A percentile compares a stretch with the other conserved stretches of the same genome.
Conservation (phyloP, 2,113 vertebrate species). For the Pitta sordida region DNA sequence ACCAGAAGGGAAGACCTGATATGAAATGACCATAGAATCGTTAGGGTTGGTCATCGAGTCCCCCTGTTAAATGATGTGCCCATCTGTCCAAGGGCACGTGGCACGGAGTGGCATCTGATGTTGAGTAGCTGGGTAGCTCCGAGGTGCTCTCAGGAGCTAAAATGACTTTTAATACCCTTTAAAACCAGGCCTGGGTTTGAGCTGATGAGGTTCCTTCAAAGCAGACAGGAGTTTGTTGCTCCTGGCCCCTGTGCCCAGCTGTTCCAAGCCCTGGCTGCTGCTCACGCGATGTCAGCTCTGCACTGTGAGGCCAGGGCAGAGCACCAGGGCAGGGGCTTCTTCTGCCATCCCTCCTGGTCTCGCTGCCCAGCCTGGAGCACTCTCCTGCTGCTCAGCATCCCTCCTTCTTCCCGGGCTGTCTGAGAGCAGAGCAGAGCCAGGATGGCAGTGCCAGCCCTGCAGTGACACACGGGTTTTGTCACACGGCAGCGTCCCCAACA, state of each 20-base stretch:
- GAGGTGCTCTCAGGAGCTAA: not conserved
- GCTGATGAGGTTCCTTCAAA: not conserved
- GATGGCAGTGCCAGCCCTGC: fast-evolving
- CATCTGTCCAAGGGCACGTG: fast-evolving
- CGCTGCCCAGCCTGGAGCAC: not conserved
- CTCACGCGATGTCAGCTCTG: not conserved
- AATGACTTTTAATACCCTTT: not conserved
- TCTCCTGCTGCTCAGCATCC: not conserved
- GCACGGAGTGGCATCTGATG: not conserved
- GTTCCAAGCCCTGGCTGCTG: not conserved
- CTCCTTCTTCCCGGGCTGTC: not conserved
- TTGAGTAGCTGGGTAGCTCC: not conserved
- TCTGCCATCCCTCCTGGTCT: not conserved
- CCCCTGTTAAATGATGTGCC: fast-evolving
- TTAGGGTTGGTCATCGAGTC: not conserved
- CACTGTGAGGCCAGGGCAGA: not conserved
- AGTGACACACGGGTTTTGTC: not conserved
- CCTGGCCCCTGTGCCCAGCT: not conserved
- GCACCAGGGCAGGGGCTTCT: not conserved
- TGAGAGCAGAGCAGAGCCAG: fast-evolving
- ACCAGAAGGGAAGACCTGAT: not conserved
- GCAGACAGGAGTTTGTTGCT: not conserved
- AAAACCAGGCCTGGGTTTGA: not conserved
- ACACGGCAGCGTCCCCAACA: fast-evolving
- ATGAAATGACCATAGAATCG: not conserved